Evolutionary conservation across 2,797 vertebrate species (phyloP), one percentile per base, ranked within the genome.

Genomic region (Parotocinclus haroldoi): DNA sequence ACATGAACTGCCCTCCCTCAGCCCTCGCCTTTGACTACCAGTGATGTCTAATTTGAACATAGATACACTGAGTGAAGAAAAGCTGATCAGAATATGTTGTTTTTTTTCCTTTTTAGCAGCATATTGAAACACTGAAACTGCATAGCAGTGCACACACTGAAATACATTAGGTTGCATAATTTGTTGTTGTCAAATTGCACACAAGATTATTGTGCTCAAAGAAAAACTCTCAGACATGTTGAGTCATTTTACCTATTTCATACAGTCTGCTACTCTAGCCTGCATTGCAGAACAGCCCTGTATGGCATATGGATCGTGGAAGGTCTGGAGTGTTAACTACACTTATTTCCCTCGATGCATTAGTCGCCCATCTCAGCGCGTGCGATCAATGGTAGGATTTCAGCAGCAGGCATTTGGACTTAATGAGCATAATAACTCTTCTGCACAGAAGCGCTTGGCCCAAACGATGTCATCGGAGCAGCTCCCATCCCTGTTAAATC

Each of bases 401-500:
- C 71, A 62, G 62, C 42, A 8, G 66, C 54, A 17, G 60, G 56
- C 77, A 77, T 79, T 71, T 75, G 64, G 78, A 69, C 75, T 82
- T 87, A 89, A 90, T 87, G 81, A 84, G 80, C 76, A 80, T 86
- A 84, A 89, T 90, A 90, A 85, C 77, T 88, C 88, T 86, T 84
- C 73, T 52, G 4, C 81, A 82, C 82, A 86, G 83, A 83, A 88
- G 85, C 82, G 77, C 53, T 72, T 79, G 80, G 83, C 82, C 81
- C 77, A 76, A 78, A 80, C 81, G 80, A 85, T 86, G 84, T 84
- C 83, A 88, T 82, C 80, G 80, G 71, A 58, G 72, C 62, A 63
- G 76, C 64, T 78, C 63, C 63, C 36, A 55, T 72, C 67, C 72
- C 78, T 78, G 61, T 73, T 69, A 80, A 84, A 86, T 82, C 82